These are phyloP conservation scores for Sylvietta virens DNA, from an alignment of 2,113 vertebrate species.

Conservation along the genomic window DNA sequence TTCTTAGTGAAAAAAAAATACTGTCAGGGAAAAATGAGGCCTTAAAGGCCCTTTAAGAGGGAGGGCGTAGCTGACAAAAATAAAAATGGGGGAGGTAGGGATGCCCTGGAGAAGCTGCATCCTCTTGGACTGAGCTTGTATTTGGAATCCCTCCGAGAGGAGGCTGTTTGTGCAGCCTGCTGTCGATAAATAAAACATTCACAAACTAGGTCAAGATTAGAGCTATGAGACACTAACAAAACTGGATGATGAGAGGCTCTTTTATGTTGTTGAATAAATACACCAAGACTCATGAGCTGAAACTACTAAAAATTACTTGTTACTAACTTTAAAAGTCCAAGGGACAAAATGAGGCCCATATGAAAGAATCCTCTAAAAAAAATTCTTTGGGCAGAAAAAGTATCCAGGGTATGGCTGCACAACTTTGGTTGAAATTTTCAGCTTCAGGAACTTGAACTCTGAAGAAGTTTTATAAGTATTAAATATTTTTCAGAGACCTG, in stretches of 20 bases:
- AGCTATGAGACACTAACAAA: conserved; percentile 28
- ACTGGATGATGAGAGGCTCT: conserved; percentile 1
- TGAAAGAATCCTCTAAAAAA: background rate
- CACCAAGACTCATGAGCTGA: background rate
- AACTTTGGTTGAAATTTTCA: background rate
- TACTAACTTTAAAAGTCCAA: background rate
- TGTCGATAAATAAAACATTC: conserved; percentile 18
- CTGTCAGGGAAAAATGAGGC: background rate
- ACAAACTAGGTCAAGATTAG: conserved; percentile 46
- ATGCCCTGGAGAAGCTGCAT: background rate
- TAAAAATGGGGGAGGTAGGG: background rate
- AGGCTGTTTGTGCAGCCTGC: background rate
- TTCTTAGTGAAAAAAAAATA: background rate
- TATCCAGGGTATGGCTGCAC: background rate
- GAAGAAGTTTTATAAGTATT: background rate
- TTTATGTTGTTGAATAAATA: conserved; percentile 28
- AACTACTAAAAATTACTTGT: conserved; percentile 6
- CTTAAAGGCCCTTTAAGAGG: background rate
- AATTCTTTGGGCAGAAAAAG: background rate
- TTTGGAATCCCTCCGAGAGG: background rate
- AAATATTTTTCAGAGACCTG: background rate
- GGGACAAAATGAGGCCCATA: background rate
- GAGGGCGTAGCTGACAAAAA: background rate
- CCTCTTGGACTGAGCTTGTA: background rate
- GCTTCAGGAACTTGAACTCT: background rate